A percentile compares a stretch with the other conserved stretches of the same genome.
phyloP scores from a whole-genome alignment of 2,888 invertebrate species.

The Tipula confusa region DNA sequence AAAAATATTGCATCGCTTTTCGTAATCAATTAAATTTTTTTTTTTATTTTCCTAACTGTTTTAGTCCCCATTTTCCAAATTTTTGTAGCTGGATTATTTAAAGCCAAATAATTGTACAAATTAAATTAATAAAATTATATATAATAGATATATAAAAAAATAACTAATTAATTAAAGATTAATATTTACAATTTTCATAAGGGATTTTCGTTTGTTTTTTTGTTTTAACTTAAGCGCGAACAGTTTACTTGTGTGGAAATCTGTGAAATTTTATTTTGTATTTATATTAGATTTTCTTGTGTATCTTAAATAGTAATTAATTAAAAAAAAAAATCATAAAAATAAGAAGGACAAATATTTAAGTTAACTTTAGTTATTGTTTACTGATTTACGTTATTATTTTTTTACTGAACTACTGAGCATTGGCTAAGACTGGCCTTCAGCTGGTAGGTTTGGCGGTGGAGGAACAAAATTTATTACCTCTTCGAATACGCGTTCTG shows the following conservation, averaged over 20 bases:
- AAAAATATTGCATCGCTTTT: background rate
- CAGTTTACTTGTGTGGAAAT: background rate
- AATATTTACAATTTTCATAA: background rate
- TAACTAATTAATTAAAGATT: conserved; percentile 27
- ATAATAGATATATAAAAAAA: background rate
- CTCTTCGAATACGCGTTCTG: conserved; percentile 78
- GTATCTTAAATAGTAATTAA: conserved; percentile 4
- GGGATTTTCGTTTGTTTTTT: background rate
- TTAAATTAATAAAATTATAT: background rate
- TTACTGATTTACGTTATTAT: background rate
- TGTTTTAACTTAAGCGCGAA: conserved; percentile 1
- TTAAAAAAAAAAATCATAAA: background rate
- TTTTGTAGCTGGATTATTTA: background rate
- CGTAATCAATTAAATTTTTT: background rate
- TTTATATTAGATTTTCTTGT: background rate
- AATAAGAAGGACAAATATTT: background rate
- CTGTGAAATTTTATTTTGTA: background rate
- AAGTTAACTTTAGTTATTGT: background rate
- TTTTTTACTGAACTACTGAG: background rate
- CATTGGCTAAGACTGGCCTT: conserved; percentile 32
- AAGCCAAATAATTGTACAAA: background rate
- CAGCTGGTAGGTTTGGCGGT: conserved; percentile 52
- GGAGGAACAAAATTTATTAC: conserved; percentile 73
- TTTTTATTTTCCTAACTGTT: background rate
- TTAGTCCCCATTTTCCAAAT: background rate